These are phyloP conservation scores for Eustalomyia histrio DNA, from an alignment of 2,888 invertebrate species.

Conservation along the genomic window DNA sequence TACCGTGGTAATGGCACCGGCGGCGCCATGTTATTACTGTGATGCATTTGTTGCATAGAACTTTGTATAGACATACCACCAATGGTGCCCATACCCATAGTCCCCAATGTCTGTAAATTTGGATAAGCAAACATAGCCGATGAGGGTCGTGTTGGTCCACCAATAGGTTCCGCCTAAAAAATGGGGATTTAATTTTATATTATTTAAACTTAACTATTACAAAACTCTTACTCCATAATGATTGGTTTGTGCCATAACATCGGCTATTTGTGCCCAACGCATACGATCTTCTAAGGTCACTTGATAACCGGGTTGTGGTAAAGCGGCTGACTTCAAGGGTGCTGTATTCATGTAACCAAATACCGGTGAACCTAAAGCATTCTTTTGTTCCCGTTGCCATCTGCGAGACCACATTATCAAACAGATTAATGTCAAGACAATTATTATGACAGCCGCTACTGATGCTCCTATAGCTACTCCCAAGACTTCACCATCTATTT, in stretches of 20 bases:
- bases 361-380: slow-evolving; percentile 88
- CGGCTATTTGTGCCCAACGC: slow-evolving; percentile 94
- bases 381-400: slow-evolving; percentile 94
- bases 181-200: background rate
- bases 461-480: slow-evolving; percentile 95
- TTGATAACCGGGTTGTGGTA: slow-evolving; percentile 85
- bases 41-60: slow-evolving; percentile 78
- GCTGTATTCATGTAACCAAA: slow-evolving; percentile 92
- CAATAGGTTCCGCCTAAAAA: slow-evolving; percentile 85
- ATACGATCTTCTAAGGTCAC: slow-evolving; percentile 89
- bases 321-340: slow-evolving; percentile 83
- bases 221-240: slow-evolving; percentile 87
- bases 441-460: slow-evolving; percentile 92
- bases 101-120: slow-evolving; percentile 79
- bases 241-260: slow-evolving; percentile 92
- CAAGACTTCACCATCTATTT: slow-evolving; percentile 94
- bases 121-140: slow-evolving; percentile 93
- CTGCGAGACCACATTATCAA: slow-evolving; percentile 95
- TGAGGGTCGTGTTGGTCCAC: slow-evolving; percentile 86
- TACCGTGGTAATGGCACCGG: slow-evolving; percentile 89
- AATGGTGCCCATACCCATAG: slow-evolving; percentile 74
- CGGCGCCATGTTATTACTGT: slow-evolving; percentile 80
- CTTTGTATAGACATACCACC: slow-evolving; percentile 80
- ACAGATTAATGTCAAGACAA: slow-evolving; percentile 91
- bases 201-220: background rate